A percentile compares a stretch with the other conserved stretches of the same genome.
phyloP scores from a whole-genome alignment of 92 coral and sea anemone genomes.

The Porites cylindrica region DNA sequence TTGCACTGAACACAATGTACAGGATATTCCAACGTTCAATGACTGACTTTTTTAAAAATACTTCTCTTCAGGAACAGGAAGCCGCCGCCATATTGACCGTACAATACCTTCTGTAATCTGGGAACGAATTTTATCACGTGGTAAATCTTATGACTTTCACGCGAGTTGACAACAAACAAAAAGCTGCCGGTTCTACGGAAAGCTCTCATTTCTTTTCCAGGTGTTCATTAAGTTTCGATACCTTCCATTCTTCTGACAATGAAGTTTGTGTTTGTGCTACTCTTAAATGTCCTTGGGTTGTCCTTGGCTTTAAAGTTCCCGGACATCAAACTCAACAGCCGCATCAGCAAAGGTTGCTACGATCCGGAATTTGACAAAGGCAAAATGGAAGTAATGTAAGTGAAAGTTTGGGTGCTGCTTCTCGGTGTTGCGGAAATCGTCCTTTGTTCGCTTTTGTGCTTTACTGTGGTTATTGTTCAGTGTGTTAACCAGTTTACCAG shows the following conservation, averaged over 20 bases:
- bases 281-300: conserved; percentile 20
- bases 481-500: too few species aligned
- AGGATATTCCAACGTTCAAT: neutral
- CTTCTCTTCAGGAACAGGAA: neutral
- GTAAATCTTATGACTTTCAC: conserved; percentile 25
- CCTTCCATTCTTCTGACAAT: neutral
- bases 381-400: conserved; percentile 84
- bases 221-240: neutral
- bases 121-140: conserved; percentile 25
- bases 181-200: neutral
- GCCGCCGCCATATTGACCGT: conserved; percentile 18
- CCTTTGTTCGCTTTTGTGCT: too few species aligned
- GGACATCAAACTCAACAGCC: conserved; percentile 17
- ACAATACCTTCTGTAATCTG: neutral
- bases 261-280: conserved; percentile 21
- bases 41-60: neutral
- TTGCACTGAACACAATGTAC: neutral
- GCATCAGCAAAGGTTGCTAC: conserved; percentile 69
- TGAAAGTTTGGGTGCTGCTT: neutral
- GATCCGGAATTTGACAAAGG: conserved; percentile 67
- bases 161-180: neutral
- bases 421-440: too few species aligned
- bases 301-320: conserved; percentile 40
- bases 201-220: neutral
- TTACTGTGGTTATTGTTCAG: too few species aligned